Evolutionary conservation across 2,888 invertebrate genomes (phyloP), one percentile per base, ranked within the genome.

Genomic region (Cosmorhoe ocellata): DNA sequence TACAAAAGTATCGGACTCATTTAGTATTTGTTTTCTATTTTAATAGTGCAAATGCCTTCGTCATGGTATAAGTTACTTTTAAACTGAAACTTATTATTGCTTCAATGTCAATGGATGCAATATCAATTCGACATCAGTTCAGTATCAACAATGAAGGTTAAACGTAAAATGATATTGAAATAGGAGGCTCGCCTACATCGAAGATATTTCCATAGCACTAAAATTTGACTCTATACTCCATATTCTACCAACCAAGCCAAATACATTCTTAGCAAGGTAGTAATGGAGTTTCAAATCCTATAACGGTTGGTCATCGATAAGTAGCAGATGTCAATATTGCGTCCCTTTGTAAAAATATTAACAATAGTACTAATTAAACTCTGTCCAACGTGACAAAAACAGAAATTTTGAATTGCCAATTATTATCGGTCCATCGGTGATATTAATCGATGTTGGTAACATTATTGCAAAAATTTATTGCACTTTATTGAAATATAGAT

Each of bases 341-440:
- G n/a, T 76, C 76, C 76, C 73, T 71, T 74, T 66, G 61, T 67
- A 62, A 59, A 74, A 76, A 73, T 71, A 78, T 78, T 73, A 76
- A 88, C 89, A 90, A 90, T 88, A 76, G 74, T 26, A 61, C 72
- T 84, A 84, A 90, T 89, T 85, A 84, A 80, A 61, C 66, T 71
- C 67, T 58, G 59, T 58, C 71, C 71, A 44, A 73, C 64, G 66
- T 71, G 74, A 76, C 71, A 78, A 80, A 75, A 68, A 65, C 66
- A 59, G 64, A 70, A 74, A 73, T 71, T 66, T 39, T 56, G 58
- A 64, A 72, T 74, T 79, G 71, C 74, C 63, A 56, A 61, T 69
- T 44, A 54, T 66, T 73, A 74, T 68, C 69, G 43, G 37, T 22
- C 66, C 72, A 74, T 68, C 69, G 43, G 37, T 22, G 32, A 51